Percentiles rank a stretch among this genome's conserved stretches.
Evolutionary conservation across 2,113 vertebrate species (phyloP).

Genomic region (Alligator mississippiensis): DNA sequence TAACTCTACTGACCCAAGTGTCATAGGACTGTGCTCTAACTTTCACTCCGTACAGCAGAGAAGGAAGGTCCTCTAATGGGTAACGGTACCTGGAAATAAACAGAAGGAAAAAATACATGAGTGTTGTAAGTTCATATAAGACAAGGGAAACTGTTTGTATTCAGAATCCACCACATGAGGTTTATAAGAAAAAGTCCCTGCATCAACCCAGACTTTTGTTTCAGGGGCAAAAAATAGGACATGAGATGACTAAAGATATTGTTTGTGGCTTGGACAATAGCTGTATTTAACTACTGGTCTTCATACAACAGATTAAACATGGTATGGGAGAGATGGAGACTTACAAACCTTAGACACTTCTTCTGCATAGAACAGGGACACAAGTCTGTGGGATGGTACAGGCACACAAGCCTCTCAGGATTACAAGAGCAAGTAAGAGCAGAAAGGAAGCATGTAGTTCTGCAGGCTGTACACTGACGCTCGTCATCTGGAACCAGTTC

Average conservation of each 20-base stretch:
- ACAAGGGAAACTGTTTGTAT: neutral
- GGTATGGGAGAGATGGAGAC: neutral
- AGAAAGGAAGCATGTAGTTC: conserved; percentile 97
- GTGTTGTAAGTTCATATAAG: neutral
- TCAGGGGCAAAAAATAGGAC: neutral
- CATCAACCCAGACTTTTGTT: neutral
- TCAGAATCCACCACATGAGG: neutral
- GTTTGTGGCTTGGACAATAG: neutral
- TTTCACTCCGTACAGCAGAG: conserved; percentile 93
- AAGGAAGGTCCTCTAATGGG: conserved; percentile 93
- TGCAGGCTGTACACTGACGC: conserved; percentile 94
- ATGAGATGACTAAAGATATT: neutral
- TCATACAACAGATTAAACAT: neutral
- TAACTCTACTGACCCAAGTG: conserved; percentile 94
- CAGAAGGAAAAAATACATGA: neutral
- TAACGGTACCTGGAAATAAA: conserved; percentile 89
- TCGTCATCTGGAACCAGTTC: conserved; percentile 97
- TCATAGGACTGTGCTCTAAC: conserved; percentile 96
- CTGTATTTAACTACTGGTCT: neutral
- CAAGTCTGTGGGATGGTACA: conserved; percentile 89
- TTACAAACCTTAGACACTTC: conserved; percentile 93
- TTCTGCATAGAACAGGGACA: conserved; percentile 91
- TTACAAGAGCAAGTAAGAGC: conserved; percentile 95
- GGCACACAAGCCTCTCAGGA: conserved; percentile 92
- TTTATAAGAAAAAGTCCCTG: neutral